A percentile compares a stretch with the other conserved stretches of the same genome.
phyloP scores from a whole-genome alignment of 1,140 invertebrate species.

The Leptinotarsa undecemlineata region DNA sequence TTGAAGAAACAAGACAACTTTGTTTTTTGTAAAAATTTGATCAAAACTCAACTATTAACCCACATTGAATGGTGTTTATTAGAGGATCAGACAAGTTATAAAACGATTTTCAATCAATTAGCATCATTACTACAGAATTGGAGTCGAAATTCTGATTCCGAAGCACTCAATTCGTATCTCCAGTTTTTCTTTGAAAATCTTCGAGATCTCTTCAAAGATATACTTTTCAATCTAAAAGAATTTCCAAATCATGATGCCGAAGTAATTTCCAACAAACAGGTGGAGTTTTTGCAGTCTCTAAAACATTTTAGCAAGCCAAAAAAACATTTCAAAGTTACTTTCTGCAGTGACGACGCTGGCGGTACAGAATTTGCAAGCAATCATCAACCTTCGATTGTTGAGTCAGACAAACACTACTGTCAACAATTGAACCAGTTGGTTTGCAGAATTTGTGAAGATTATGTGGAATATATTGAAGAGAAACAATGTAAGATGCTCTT shows the following conservation, averaged over 20 bases:
- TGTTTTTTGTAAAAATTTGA: slow-evolving; percentile 54
- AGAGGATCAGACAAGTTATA: slow-evolving; percentile 52
- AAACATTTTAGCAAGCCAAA: slow-evolving; percentile 48
- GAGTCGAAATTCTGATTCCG: slow-evolving; percentile 57
- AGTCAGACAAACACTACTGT: slow-evolving; percentile 39
- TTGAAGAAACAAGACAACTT: slow-evolving; percentile 55
- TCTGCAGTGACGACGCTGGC: slow-evolving; percentile 14
- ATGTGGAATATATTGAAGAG: slow-evolving; percentile 57
- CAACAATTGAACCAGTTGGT: slow-evolving; percentile 58
- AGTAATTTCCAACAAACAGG: slow-evolving; percentile 45
- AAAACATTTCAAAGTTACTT: slow-evolving; percentile 47
- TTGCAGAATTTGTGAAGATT: slow-evolving; percentile 58
- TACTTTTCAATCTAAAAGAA: slow-evolving; percentile 43
- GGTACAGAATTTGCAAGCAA: slow-evolving; percentile 19
- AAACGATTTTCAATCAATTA: slow-evolving; percentile 59
- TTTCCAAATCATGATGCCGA: slow-evolving; percentile 34
- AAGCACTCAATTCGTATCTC: slow-evolving; percentile 53
- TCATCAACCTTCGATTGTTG: background rate
- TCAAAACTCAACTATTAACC: slow-evolving; percentile 57
- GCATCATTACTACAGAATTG: slow-evolving; percentile 61
- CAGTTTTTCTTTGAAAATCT: slow-evolving; percentile 61
- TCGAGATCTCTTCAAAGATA: slow-evolving; percentile 53
- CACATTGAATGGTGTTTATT: slow-evolving; percentile 57
- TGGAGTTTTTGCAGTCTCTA: slow-evolving; percentile 50
- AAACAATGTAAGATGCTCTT: slow-evolving; percentile 51